Evolutionary conservation across 64 coral and sea anemone genomes (phyloP), one percentile per base, ranked within the genome.

Genomic region (Montipora sp.): DNA sequence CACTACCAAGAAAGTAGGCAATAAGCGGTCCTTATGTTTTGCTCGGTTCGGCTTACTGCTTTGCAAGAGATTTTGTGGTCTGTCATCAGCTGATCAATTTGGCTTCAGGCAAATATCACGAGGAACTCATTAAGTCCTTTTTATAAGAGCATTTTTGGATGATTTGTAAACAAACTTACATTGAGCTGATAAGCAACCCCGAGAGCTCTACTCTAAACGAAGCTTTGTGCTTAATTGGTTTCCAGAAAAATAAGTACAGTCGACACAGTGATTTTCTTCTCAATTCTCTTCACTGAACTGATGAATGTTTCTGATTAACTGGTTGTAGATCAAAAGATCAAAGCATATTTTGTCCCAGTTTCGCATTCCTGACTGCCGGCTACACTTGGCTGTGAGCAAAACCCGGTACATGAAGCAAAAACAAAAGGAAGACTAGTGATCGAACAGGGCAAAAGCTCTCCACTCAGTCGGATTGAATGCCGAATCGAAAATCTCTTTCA

Each of bases 81-180:
- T 82, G 24, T 82, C 80, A 82, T 47, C 80, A 61, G 24, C 9
- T 46, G 55, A 16, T 65, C 47, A 18, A 71, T 85, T 70, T 22
- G 51, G 45, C 61, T 5, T 8, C 48, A 7, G 82, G 82, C 65
- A 71, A 85, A 85, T 44, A 85, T 85, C 82, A 85, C 19, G 82
- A 49, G 65, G 18, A 71, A 13, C 19, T 51, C 36, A 47, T 84
- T 47, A 68, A 9, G 27, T 69, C 2, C 59, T 68, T 71, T 36
- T 36, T 36, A 36, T 36, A n/a, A 84, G 45, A 10, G 18, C 46
- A 71, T 4, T 46, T 85, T 85, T 45, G 20, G 46, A 55, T 3
- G 19, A 18, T 85, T 22, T 45, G 11, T 72, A 70, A 85, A 85
- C 82, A 85, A 57, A 49, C 49, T 36, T 36, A 36, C 36, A 48